Conservation (phyloP, 2,888 invertebrate genomes). For the Yponomeuta cagnagella region DNA sequence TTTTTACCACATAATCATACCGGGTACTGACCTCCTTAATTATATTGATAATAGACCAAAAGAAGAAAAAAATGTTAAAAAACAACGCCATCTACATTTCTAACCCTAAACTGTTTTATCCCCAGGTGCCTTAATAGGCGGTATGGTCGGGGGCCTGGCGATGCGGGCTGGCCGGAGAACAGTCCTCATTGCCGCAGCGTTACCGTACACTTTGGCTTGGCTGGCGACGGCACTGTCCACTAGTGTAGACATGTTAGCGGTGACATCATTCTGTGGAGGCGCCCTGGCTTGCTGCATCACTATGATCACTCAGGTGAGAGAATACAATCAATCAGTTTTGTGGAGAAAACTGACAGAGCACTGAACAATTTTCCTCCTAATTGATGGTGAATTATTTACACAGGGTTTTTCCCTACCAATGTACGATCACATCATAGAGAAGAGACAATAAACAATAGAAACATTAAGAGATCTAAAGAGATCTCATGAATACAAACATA, state of each 20-base stretch:
- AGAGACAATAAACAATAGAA: no score
- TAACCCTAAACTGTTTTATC: neutral
- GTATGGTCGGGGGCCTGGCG: slow-evolving; percentile 85
- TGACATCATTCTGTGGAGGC: slow-evolving; percentile 88
- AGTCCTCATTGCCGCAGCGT: slow-evolving; percentile 80
- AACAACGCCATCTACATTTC: neutral
- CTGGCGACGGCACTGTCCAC: slow-evolving; percentile 84
- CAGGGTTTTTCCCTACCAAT: no score
- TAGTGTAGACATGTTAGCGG: slow-evolving; percentile 83
- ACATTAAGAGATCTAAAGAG: no score
- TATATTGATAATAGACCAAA: no score
- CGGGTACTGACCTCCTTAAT: no score
- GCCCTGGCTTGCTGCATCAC: slow-evolving; percentile 84
- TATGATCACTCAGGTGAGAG: slow-evolving; percentile 81
- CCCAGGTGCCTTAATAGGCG: slow-evolving; percentile 86
- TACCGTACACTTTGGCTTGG: slow-evolving; percentile 87
- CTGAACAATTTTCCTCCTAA: no score
- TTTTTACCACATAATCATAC: no score
- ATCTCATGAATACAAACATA: neutral
- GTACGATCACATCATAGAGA: no score
- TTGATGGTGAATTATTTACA: no score
- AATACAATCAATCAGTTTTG: slow-evolving; percentile 18
- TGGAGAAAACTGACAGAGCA: no score
- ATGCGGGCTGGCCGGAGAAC: slow-evolving; percentile 84
- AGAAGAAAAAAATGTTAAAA: no score